A percentile compares a stretch with the other conserved stretches of the same genome.
phyloP scores from a whole-genome alignment of 2,113 vertebrate species.

The Calyptommatus sinebrachiatus region DNA sequence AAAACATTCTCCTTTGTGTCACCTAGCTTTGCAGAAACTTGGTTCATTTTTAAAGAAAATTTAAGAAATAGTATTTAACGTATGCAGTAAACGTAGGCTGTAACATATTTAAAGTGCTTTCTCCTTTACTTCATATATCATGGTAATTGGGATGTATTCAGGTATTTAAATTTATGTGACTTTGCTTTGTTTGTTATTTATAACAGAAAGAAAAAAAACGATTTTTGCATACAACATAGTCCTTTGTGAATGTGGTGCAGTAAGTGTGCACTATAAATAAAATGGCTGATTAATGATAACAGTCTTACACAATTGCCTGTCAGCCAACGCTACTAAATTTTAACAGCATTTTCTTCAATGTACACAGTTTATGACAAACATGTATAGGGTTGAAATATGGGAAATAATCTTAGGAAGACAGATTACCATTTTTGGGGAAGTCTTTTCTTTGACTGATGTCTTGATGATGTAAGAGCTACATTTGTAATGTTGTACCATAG shows the following conservation, averaged over 20 bases:
- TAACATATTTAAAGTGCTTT: not conserved
- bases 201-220: too few relatives aligned
- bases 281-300: not conserved
- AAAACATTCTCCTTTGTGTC: too few relatives aligned
- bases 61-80: not conserved
- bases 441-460: conserved; percentile 14
- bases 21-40: too few relatives aligned
- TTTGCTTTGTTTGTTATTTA: too few relatives aligned
- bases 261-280: too few relatives aligned
- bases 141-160: not conserved
- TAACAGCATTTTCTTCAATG: not conserved
- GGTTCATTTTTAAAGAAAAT: not conserved
- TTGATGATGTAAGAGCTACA: conserved; percentile 16
- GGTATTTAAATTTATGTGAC: not conserved
- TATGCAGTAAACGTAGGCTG: not conserved
- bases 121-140: not conserved
- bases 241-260: too few relatives aligned
- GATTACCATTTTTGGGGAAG: not conserved
- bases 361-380: not conserved
- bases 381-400: not conserved
- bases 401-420: not conserved
- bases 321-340: not conserved
- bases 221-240: too few relatives aligned
- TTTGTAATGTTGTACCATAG: not conserved
- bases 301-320: not conserved